Conservation (phyloP, 2,888 invertebrate genomes). For the Napeogenes sylphis region DNA sequence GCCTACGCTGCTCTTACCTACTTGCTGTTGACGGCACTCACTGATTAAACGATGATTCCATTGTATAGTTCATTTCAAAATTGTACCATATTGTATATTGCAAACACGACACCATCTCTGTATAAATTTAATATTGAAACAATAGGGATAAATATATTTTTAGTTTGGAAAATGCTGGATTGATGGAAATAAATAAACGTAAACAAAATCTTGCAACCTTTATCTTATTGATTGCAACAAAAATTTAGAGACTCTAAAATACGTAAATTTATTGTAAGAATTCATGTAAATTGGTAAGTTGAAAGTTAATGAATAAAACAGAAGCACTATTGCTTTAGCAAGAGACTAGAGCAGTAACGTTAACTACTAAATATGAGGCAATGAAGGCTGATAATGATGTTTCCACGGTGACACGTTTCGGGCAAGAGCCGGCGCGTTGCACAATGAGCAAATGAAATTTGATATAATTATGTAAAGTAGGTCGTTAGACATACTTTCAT, state of each 20-base stretch:
- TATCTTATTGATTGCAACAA: not conserved
- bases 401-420: conserved; percentile 71
- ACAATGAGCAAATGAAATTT: conserved; percentile 38
- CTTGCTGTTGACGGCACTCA: conserved; percentile 54
- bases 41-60: conserved; percentile 63
- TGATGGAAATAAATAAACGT: no score
- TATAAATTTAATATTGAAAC: no score
- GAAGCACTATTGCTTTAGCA: conserved; percentile 49
- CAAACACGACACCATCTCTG: no score
- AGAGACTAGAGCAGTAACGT: conserved; percentile 51
- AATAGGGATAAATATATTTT: no score
- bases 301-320: conserved; percentile 60
- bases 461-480: conserved; percentile 46
- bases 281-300: conserved; percentile 37
- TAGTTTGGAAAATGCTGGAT: no score
- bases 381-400: conserved; percentile 73
- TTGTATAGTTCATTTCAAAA: conserved; percentile 39
- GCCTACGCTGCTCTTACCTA: conserved; percentile 73
- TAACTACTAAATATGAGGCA: conserved; percentile 67
- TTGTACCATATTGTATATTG: conserved; percentile 24
- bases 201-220: no score
- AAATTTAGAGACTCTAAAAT: conserved; percentile 12
- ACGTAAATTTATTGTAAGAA: conserved; percentile 33
- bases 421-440: conserved; percentile 62
- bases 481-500: conserved; percentile 33